Conservation (phyloP, 2,113 vertebrate species). For the Scomber colias region DNA sequence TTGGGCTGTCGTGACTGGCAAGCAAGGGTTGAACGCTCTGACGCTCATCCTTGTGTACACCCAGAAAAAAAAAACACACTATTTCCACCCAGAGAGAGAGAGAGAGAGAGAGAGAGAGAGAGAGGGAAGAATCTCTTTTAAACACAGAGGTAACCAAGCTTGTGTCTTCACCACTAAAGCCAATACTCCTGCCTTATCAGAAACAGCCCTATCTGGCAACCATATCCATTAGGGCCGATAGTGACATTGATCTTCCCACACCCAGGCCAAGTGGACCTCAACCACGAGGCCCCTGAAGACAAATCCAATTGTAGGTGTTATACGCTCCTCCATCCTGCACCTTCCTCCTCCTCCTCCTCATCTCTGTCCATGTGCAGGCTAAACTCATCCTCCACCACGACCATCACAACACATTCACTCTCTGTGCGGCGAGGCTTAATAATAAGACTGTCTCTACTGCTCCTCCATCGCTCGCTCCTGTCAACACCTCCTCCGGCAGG, state of each 20-base stretch:
- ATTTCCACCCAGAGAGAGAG: slow-evolving; percentile 28
- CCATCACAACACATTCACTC: slow-evolving; percentile 22
- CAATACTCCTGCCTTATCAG: slow-evolving; percentile 49
- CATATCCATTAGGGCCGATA: slow-evolving; percentile 54
- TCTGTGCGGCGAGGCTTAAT: slow-evolving; percentile 40
- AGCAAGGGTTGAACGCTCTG: slow-evolving; percentile 39
- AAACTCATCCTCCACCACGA: slow-evolving; percentile 25
- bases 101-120: slow-evolving; percentile 12
- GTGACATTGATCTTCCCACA: slow-evolving; percentile 50
- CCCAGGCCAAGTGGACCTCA: slow-evolving; percentile 51
- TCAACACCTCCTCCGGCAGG: slow-evolving; percentile 64
- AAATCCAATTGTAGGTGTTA: slow-evolving; percentile 60
- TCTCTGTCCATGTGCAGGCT: slow-evolving; percentile 11
- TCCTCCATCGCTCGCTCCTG: slow-evolving; percentile 37
- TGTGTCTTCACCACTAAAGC: slow-evolving; percentile 39
- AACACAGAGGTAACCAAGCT: slow-evolving; percentile 68
- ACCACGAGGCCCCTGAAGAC: slow-evolving; percentile 46
- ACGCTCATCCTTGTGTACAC: slow-evolving; percentile 12
- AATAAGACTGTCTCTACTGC: slow-evolving; percentile 42
- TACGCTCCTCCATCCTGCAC: slow-evolving; percentile 16
- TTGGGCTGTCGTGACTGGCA: slow-evolving; percentile 40
- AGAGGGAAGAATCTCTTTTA: slow-evolving; percentile 38
- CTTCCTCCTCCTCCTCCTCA: background rate
- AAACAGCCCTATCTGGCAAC: slow-evolving; percentile 49
- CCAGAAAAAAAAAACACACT: slow-evolving; percentile 21